Conservation (phyloP, 2,797 vertebrate genomes). For the Acipenser transmontanus region DNA sequence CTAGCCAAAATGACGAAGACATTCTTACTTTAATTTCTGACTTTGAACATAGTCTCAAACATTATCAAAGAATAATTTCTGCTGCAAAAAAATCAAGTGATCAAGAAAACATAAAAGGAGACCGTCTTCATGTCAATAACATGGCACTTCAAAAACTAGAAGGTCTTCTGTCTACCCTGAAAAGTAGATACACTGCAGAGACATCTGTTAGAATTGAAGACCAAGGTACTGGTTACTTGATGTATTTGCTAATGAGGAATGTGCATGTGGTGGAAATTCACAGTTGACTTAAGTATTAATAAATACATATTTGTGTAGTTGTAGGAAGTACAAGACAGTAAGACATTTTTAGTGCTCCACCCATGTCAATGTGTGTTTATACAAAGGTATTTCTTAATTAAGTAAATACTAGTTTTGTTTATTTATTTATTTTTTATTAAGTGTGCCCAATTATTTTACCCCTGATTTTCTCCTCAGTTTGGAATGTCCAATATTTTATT, state of each 20-base stretch:
- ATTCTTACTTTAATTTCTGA: conserved; percentile 47
- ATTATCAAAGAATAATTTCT: conserved; percentile 36
- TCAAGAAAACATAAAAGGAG: conserved; percentile 32
- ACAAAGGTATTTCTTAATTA: no score
- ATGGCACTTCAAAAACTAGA: conserved; percentile 52
- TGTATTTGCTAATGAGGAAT: not conserved
- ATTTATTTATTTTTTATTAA: no score
- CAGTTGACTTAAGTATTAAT: no score
- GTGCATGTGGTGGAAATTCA: no score
- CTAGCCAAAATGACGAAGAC: conserved; percentile 24
- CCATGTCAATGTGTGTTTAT: no score
- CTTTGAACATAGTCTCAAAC: conserved; percentile 45
- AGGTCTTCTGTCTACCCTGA: conserved; percentile 48
- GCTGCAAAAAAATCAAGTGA: conserved; percentile 22
- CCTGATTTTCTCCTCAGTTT: no score
- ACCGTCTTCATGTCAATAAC: conserved; percentile 27
- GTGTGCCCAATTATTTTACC: no score
- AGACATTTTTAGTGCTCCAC: no score
- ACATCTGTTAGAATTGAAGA: conserved; percentile 34
- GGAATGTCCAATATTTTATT: no score
- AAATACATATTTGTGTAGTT: no score
- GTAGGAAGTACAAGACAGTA: no score
- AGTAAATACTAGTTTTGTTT: no score
- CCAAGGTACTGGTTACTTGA: conserved; percentile 47
- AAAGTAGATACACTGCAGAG: conserved; percentile 40